Base-by-base conservation (phyloP, 2,113 vertebrate species). In the Muntiacus reevesi region DNA sequence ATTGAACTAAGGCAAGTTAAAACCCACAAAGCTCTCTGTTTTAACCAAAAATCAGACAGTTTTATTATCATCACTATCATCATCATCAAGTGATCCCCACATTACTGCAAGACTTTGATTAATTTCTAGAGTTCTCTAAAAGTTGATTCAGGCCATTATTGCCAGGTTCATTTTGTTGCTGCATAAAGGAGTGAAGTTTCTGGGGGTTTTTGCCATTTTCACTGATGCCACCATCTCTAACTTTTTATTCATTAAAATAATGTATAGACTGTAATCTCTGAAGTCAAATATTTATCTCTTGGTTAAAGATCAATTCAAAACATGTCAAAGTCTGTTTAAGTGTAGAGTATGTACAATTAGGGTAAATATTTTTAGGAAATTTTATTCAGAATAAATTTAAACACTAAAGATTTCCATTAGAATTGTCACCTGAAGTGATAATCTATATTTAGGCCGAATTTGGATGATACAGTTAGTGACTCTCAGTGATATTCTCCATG, bases 321-420 rank as follows among this genome's bases (percentile, higher is more conserved):
- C 19, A 87, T 15, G 13, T 90, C 27, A 85, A 82, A 89, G n/a
- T 50, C 6, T 81, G n/a, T 84, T 21, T 47, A 81, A 67, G 4
- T 85, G 12, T 59, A 21, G 43, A 92, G 11, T 50, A 43, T 85
- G 11, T 19, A 89, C 1, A 87, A 60, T 43, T 83, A 76, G 94
- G 82, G 40, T 33, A 45, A 94, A 57, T 57, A 19, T 87, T 59
- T 91, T 28, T n/a, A 40, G 43, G 79, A 13, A 79, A 21, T 78
- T 97, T 84, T 86, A 71, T 83, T 64, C 13, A 87, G 33, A 94
- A 92, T 89, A 87, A 95, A 91, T 54, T 57, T 79, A 33, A 92
- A 82, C 86, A 43, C n/a, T 92, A 67, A 92, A 90, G 11, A 84
- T 59, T 89, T 94, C 21, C 87, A 62, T 85, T 95, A 86, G 45